Evolutionary conservation across 1,140 invertebrate genomes (phyloP).

Genomic region (Dysdera silvatica): DNA sequence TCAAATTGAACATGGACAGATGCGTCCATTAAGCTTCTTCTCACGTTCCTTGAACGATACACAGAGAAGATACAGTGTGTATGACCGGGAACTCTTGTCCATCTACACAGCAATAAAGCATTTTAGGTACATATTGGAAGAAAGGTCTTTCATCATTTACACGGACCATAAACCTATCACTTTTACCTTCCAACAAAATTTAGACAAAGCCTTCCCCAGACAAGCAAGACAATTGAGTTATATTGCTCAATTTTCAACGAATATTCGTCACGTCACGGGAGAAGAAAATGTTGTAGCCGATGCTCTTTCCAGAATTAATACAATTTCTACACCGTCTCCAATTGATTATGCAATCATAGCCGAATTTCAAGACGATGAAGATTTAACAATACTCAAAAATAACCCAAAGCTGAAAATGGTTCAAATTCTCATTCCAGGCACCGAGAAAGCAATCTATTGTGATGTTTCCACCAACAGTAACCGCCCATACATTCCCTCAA

Average conservation of each 20-base stretch:
- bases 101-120: conserved; percentile 29
- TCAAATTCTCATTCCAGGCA: neutral
- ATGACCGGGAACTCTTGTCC: conserved; percentile 34
- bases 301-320: conserved; percentile 30
- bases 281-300: no score
- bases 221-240: no score
- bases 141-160: no score
- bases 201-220: no score
- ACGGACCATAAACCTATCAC: no score
- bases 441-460: conserved; percentile 1
- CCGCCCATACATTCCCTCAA: conserved; percentile 11
- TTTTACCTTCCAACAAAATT: no score
- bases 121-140: no score
- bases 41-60: conserved; percentile 6
- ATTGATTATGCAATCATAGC: conserved; percentile 2
- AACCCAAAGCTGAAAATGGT: neutral
- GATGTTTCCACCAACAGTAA: neutral
- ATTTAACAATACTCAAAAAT: neutral
- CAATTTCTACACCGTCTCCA: neutral
- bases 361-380: conserved; percentile 8
- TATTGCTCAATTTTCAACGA: no score
- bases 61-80: conserved; percentile 26
- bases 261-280: no score
- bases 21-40: conserved; percentile 28
- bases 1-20: conserved; percentile 15